These are phyloP conservation scores for Drosophila ezoana DNA, from an alignment of 2,888 invertebrate genomes.

Conservation along the genomic window DNA sequence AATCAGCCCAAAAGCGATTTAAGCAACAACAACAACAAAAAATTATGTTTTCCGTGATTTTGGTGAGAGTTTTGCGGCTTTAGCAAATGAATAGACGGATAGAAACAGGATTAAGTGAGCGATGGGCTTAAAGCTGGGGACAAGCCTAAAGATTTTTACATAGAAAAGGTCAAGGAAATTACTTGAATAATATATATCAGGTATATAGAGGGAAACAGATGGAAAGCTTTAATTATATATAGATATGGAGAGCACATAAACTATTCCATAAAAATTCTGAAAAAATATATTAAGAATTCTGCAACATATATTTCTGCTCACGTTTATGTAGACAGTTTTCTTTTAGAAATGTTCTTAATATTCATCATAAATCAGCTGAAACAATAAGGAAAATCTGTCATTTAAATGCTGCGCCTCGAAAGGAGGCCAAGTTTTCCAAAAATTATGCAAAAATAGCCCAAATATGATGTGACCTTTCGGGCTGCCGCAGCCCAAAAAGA, in stretches of 20 bases:
- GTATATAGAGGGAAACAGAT: too few relatives aligned
- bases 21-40: slow-evolving; percentile 40
- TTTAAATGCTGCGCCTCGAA: not conserved
- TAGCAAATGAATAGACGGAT: slow-evolving; percentile 3
- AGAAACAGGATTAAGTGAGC: not conserved
- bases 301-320: not conserved
- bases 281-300: not conserved
- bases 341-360: not conserved
- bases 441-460: slow-evolving; percentile 50
- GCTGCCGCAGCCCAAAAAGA: slow-evolving; percentile 3
- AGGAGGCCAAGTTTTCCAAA: slow-evolving; percentile 8
- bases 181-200: too few relatives aligned
- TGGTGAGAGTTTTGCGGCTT: slow-evolving; percentile 3
- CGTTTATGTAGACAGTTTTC: not conserved
- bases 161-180: not conserved
- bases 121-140: not conserved
- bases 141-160: not conserved
- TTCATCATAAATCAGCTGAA: slow-evolving; percentile 33
- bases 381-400: slow-evolving; percentile 16
- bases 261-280: too few relatives aligned
- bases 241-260: too few relatives aligned
- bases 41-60: slow-evolving; percentile 32
- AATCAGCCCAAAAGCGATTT: slow-evolving; percentile 54
- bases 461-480: slow-evolving; percentile 1
- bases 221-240: too few relatives aligned